Evolutionary conservation across 2,113 vertebrate genomes (phyloP), one percentile per base, ranked within the genome.

Genomic region (Ophthalmolycus amberensis): DNA sequence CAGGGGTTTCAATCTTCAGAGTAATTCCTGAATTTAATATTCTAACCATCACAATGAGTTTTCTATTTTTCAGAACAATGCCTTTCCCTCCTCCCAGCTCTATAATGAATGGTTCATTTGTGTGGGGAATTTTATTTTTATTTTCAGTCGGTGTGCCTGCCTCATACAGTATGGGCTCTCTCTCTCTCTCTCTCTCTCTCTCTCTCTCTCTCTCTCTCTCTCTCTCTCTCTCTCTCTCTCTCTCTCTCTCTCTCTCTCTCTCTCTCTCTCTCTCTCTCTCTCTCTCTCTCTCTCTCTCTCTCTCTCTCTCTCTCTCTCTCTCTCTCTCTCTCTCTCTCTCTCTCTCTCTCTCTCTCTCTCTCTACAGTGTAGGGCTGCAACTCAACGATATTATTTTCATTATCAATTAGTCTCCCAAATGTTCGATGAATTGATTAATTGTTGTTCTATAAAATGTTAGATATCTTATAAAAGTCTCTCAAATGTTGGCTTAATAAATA

Each of bases 91-190:
- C 18, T 83, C 67, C 6, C 5, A 27, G 67, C 34, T 46, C 44
- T 22, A 0, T 50, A 54, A 75, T 67, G n/a, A 71, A 66, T 81
- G 62, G 54, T 83, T 87, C 10, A 88, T 83, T 82, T 82, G 63
- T 70, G 59, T 14, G 54, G 71, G 72, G 48, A 77, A 60, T 75
- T 54, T 60, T 42, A 25, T 80, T 79, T 79, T 75, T 70, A 80
- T 80, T 90, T 78, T 66, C 80, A 84, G 58, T 22, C 48, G 11
- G n/a, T n/a, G 9, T 54, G 46, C 15, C 4, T 18, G 46, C 29
- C 27, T 12, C 16, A 15, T 5, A 48, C 44, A 40, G 77, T 27
- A 27, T 27, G 25, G 65, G n/a, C 60, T 75, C 16, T 37, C 37
- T 44, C 32, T 34, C 32, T 34, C 32, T 29, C 59, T 18, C 44